Evolutionary conservation across 2,888 invertebrate genomes (phyloP), one percentile per base, ranked within the genome.

Genomic region (Thalpophila matura): DNA sequence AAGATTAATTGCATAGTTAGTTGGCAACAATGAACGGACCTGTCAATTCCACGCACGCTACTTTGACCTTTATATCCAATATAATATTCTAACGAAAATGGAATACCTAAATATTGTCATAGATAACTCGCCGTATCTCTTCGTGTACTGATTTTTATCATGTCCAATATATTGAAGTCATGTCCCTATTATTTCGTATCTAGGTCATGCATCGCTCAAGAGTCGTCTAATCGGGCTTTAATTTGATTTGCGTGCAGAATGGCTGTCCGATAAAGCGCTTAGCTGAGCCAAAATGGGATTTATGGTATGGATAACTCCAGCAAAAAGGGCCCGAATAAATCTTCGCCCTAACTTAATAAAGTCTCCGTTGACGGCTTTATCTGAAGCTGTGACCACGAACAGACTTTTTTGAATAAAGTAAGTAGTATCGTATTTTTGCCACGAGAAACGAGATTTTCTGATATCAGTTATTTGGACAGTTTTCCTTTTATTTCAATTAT

Each of bases 241-340:
- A 92, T 91, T 92, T 92, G 91, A 93, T 92, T 93, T 91, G 92
- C 91, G 89, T 89, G 86, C 85, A 83, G 82, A 89, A 88, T 84
- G 86, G 88, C 78, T 79, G 79, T 66, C 84, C 83, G 92, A 93
- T 92, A 93, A 91, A 91, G 84, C 85, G 91, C 89, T 92, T 92
- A 91, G 87, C 80, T 83, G 85, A 88, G 86, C 84, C 86, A 84
- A 88, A 90, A 89, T 83, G 81, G 89, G 88, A 92, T 93, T 92
- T 94, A 93, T 91, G 87, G 84, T 84, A 84, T 85, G 90, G 90
- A 91, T 91, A 91, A 89, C 88, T 89, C 84, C 83, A 77, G 80
- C 86, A 89, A 91, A 92, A 93, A 91, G 89, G 89, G 86, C 86
- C 81, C 86, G 79, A 87, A 92, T 92, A 92, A 93, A 93, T 92